Conservation (phyloP, 2,888 invertebrate species). For the Elegia similella region DNA sequence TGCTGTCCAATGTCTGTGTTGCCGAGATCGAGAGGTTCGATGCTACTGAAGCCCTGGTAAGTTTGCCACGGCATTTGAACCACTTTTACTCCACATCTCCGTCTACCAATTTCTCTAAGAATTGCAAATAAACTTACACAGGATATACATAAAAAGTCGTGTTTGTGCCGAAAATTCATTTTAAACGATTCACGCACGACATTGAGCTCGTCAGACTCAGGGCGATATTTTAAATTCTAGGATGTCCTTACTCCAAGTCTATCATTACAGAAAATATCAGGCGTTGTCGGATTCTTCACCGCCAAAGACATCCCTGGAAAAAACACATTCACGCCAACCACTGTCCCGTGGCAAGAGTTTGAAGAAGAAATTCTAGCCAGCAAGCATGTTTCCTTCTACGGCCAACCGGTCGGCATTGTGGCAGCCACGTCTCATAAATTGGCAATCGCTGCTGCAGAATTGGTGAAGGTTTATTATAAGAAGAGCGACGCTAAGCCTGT, state of each 20-base stretch:
- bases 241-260: not conserved
- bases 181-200: too few species aligned
- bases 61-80: constrained; percentile 22
- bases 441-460: constrained; percentile 48
- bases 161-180: too few species aligned
- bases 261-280: constrained; percentile 82
- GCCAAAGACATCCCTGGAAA: constrained; percentile 87
- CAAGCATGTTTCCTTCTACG: constrained; percentile 81
- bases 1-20: constrained; percentile 73
- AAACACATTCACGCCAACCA: constrained; percentile 79
- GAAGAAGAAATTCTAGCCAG: constrained; percentile 80
- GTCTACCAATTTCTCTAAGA: too few species aligned
- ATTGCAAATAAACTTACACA: too few species aligned
- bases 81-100: not conserved
- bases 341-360: constrained; percentile 52
- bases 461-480: constrained; percentile 80
- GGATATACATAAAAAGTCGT: too few species aligned
- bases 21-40: constrained; percentile 83
- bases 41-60: constrained; percentile 83
- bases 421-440: constrained; percentile 83
- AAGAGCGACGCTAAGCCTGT: constrained; percentile 64
- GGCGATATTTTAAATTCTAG: too few species aligned
- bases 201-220: too few species aligned
- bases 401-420: constrained; percentile 89
- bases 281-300: constrained; percentile 84